Evolutionary conservation across 2,113 vertebrate species (phyloP), one percentile per base, ranked within the genome.

Genomic region (Xenopus laevis): DNA sequence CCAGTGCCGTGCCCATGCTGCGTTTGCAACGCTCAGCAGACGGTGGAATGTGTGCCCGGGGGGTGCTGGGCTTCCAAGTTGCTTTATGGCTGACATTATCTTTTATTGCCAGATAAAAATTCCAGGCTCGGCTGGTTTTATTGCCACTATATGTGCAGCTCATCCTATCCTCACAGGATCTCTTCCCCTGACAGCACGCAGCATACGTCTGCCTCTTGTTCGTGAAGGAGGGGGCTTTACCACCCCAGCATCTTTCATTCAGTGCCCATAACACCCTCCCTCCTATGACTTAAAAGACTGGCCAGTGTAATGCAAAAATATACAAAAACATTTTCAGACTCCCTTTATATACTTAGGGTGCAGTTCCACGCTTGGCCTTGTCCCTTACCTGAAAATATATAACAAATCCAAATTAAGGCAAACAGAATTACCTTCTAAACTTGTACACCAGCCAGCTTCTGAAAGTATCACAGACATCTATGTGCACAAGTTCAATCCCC

Each of bases 91-190:
- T 59, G 69, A 57, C 81, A 76, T 86, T 79, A 80, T 74, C 78
- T 83, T 84, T 83, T 80, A 85, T 79, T 68, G 82, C 67, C 60
- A 0, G 8, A 82, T 83, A 81, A 83, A 76, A 83, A 81, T 58
- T 2, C 12, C 0, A 66, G 72, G 80, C 82, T 83, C 80, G 7
- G 0, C 59, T 65, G 79, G 66, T 77, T 87, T 86, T 78, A 79
- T 53, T 71, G 82, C 78, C 66, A 67, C 82, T 76, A 80, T 0
- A 76, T 76, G 58, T 63, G 73, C 73, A 40, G 73, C 73, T 76
- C 73, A 55, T 76, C 66, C 73, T 63, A 63, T 76, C 73, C 73
- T 76, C 73, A 13, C 65, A 76, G 58, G 73, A 76, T 76, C 66
- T 59, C 61, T 63, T 69, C 73, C 73, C 73, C 46, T 76, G 73